These are phyloP conservation scores for Labrus mixtus DNA, from an alignment of 2,113 vertebrate genomes.

Conservation along the genomic window DNA sequence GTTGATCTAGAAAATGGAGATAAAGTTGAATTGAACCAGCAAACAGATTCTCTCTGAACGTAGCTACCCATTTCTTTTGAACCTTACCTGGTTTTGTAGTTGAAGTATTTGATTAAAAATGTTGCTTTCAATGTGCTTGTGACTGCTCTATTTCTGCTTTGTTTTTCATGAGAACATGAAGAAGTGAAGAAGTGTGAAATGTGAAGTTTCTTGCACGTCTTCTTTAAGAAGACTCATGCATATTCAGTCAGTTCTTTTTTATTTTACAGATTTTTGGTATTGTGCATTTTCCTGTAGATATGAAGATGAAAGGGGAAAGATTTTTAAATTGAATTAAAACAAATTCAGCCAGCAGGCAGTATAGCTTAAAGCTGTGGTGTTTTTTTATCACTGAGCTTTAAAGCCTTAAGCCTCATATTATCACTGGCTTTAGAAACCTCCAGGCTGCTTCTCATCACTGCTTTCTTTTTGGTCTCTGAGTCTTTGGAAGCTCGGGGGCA, in stretches of 20 bases:
- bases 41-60: no score
- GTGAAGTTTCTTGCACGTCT: no score
- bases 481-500: constrained; percentile 15
- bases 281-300: neutral
- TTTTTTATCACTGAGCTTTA: neutral
- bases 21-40: no score
- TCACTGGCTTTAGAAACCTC: constrained; percentile 1
- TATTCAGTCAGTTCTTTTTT: neutral
- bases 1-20: no score
- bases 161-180: no score
- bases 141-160: no score
- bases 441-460: constrained; percentile 2
- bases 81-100: no score
- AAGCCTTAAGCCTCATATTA: neutral
- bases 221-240: no score
- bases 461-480: constrained; percentile 2
- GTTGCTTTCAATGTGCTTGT: no score
- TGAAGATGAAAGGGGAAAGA: neutral
- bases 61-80: no score
- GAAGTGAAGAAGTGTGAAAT: no score
- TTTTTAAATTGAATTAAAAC: neutral
- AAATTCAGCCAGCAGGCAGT: neutral
- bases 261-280: neutral
- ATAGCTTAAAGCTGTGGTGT: neutral
- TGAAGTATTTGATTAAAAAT: no score